Percentiles rank a stretch among this genome's conserved stretches.
Conservation (phyloP, 2,113 vertebrate genomes). For the Megaceryle torquata region DNA sequence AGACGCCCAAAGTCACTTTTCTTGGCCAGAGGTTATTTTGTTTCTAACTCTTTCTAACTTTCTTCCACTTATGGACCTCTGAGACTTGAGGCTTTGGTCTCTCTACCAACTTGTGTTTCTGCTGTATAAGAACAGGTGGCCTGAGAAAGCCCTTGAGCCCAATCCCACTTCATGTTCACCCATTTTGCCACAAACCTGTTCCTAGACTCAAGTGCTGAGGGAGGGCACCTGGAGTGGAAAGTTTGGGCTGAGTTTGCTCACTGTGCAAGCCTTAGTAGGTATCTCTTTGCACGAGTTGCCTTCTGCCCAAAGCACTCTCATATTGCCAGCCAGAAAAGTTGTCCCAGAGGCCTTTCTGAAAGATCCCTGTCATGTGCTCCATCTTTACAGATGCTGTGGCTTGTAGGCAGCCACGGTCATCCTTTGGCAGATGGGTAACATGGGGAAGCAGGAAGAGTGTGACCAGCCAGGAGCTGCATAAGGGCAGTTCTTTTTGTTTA, state of each 20-base stretch:
- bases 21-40: neutral
- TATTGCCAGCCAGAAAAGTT: neutral
- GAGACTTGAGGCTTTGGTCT: neutral
- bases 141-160: neutral
- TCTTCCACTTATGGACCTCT: neutral
- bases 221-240: neutral
- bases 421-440: neutral
- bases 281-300: neutral
- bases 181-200: neutral
- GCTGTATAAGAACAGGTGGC: neutral
- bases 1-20: neutral
- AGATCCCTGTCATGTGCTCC: neutral
- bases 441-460: neutral
- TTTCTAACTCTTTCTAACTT: neutral
- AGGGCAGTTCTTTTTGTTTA: neutral
- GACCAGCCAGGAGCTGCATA: neutral
- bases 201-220: neutral
- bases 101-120: neutral
- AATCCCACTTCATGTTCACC: rapidly evolving
- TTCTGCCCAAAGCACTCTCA: neutral
- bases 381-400: neutral
- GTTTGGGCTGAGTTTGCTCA: neutral
- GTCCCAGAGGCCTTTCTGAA: neutral
- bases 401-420: neutral
- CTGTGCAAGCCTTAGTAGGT: neutral